These are phyloP conservation scores for Reticulitermes speratus DNA, from an alignment of 1,140 invertebrate species.

Conservation along the genomic window DNA sequence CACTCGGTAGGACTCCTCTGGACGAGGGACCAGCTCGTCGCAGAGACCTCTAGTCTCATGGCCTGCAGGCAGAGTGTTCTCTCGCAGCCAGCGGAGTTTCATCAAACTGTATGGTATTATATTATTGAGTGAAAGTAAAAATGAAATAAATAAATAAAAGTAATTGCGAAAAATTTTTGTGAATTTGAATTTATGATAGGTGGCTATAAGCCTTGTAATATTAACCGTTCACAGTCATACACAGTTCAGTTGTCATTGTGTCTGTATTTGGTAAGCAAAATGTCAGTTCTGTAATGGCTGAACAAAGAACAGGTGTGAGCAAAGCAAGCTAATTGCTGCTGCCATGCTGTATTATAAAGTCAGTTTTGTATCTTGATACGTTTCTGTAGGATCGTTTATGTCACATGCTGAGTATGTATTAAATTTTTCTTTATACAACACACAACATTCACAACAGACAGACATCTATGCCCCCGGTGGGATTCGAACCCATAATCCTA, in stretches of 20 bases:
- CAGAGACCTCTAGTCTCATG: constrained; percentile 22
- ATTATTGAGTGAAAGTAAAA: constrained; percentile 32
- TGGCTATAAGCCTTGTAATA: constrained; percentile 13
- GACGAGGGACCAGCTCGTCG: too few relatives aligned
- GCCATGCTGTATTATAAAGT: constrained; percentile 19
- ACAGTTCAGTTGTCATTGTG: constrained; percentile 28
- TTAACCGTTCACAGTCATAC: constrained; percentile 24
- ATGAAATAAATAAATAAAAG: too few relatives aligned
- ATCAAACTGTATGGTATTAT: constrained; percentile 30
- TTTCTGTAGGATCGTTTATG: constrained; percentile 30
- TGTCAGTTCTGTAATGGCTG: constrained; percentile 12
- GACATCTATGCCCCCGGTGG: too few relatives aligned
- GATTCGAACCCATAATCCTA: too few relatives aligned
- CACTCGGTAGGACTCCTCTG: too few relatives aligned
- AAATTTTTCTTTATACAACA: too few relatives aligned
- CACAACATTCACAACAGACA: too few relatives aligned
- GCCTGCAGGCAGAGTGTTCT: constrained; percentile 24
- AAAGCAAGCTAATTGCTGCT: neutral
- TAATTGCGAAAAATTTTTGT: constrained; percentile 11
- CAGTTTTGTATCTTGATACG: constrained; percentile 29
- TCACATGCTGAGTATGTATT: constrained; percentile 31
- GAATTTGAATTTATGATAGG: constrained; percentile 23
- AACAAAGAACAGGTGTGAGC: neutral
- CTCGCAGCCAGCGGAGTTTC: neutral
- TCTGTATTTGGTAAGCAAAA: constrained; percentile 28